Conservation (phyloP, 2,113 vertebrate species). For the Anolis carolinensis region DNA sequence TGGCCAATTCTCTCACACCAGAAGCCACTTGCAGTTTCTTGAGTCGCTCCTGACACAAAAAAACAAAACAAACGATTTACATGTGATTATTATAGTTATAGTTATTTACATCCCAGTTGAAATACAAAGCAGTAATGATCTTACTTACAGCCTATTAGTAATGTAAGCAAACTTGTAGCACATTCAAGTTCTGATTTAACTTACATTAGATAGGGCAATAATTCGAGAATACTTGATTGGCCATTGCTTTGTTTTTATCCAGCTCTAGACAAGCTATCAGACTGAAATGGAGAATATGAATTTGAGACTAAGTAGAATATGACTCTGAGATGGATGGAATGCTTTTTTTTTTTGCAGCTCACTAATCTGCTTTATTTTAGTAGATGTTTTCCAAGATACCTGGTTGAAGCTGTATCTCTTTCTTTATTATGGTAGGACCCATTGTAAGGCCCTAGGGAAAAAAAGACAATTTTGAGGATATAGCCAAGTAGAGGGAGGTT, state of each 20-base stretch:
- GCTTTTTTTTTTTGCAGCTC: background rate
- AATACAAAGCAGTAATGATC: no score
- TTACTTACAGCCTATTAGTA: no score
- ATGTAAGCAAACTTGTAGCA: no score
- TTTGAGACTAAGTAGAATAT: background rate
- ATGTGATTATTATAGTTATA: no score
- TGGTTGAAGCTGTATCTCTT: background rate
- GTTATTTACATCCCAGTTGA: no score
- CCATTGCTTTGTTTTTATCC: background rate
- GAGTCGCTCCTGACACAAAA: no score
- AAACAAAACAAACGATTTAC: no score
- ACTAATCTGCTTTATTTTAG: background rate
- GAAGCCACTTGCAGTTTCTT: no score
- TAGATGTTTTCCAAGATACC: background rate
- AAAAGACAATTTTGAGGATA: background rate
- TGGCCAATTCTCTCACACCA: no score
- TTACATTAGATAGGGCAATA: background rate
- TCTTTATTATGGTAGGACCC: background rate
- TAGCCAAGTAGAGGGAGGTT: background rate
- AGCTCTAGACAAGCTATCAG: background rate
- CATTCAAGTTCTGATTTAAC: background rate
- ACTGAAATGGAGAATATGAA: slow-evolving; percentile 1
- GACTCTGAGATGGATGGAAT: background rate
- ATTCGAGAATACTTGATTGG: background rate
- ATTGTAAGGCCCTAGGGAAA: background rate